phyloP scores from a whole-genome alignment of 1,140 invertebrate species.

The Oncopodura yosiiana region DNA sequence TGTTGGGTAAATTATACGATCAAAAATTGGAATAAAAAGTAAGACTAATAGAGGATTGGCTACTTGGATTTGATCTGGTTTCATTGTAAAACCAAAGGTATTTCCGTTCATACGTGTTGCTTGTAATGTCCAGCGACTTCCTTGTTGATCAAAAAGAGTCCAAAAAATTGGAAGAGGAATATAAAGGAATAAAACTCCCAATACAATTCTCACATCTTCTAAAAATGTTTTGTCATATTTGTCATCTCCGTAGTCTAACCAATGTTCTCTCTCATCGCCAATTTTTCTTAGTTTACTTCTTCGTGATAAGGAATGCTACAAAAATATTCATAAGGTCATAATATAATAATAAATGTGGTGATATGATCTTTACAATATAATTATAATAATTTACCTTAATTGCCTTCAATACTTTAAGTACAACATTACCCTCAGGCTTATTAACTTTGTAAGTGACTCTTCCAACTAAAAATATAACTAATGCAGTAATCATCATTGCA shows the following conservation, averaged over 20 bases:
- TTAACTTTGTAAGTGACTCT: slow-evolving; percentile 63
- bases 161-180: slow-evolving; percentile 78
- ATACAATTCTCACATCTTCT: slow-evolving; percentile 59
- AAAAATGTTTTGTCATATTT: slow-evolving; percentile 57
- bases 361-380: slow-evolving; percentile 18
- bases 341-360: slow-evolving; percentile 4
- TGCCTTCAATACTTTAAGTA: slow-evolving; percentile 63
- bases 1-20: slow-evolving; percentile 48
- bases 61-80: slow-evolving; percentile 83
- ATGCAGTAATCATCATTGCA: slow-evolving; percentile 67
- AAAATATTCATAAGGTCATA: neutral
- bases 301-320: slow-evolving; percentile 9
- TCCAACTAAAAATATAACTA: slow-evolving; percentile 74
- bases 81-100: slow-evolving; percentile 54
- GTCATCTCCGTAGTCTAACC: slow-evolving; percentile 65
- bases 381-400: slow-evolving; percentile 56
- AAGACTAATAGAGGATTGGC: slow-evolving; percentile 78
- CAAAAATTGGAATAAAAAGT: slow-evolving; percentile 75
- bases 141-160: slow-evolving; percentile 75
- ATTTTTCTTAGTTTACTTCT: slow-evolving; percentile 35
- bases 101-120: slow-evolving; percentile 76
- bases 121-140: slow-evolving; percentile 89
- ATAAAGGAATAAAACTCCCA: slow-evolving; percentile 65
- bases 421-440: slow-evolving; percentile 69
- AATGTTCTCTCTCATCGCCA: slow-evolving; percentile 53